Evolutionary conservation across 2,888 invertebrate genomes (phyloP), one percentile per base, ranked within the genome.

Genomic region (Melanargia galathea): DNA sequence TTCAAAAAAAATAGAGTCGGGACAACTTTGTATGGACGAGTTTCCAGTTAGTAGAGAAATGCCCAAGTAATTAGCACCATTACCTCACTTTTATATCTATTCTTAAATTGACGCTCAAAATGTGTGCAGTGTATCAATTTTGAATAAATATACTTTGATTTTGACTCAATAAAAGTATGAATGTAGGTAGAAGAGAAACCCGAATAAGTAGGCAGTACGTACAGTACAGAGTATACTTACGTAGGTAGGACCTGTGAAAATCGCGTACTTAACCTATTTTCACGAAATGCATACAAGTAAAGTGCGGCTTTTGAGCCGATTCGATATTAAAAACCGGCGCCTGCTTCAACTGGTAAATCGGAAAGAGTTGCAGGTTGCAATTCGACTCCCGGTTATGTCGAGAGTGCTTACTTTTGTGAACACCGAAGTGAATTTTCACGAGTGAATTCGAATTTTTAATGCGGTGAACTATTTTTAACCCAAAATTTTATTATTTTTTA

Each of bases 341-440:
- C 60, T 64, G 62, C 60, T 62, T 40, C 30, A 65, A 65, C 63
- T 63, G 20, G 51, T 55, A 61, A 62, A 54, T 63, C 63, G 51
- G 20, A 62, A 59, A 48, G 54, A 60, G 63, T 58, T 54, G 54
- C 57, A 60, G 59, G 63, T 64, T 65, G 51, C 59, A 55, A 55
- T 66, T 66, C 46, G 62, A 66, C 54, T 64, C 60, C 11, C 30
- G 55, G 13, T 46, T 46, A 33, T n/a, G 45, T 46, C 18, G 11
- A 57, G 45, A 33, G 16, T 13, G 10, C 57, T 57, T 57, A 20
- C 46, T 46, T 33, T 18, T 46, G 33, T 7, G 30, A 13, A 35
- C 22, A 33, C 22, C 18, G 20, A 45, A 46, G 40, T 16, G 46
- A 33, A 18, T 57, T 57, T n/a, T 35, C 33, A 10, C 13, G 4